Evolutionary conservation across 2,888 invertebrate genomes (phyloP), one percentile per base, ranked within the genome.

Genomic region (Leptinotarsa tumamoca): DNA sequence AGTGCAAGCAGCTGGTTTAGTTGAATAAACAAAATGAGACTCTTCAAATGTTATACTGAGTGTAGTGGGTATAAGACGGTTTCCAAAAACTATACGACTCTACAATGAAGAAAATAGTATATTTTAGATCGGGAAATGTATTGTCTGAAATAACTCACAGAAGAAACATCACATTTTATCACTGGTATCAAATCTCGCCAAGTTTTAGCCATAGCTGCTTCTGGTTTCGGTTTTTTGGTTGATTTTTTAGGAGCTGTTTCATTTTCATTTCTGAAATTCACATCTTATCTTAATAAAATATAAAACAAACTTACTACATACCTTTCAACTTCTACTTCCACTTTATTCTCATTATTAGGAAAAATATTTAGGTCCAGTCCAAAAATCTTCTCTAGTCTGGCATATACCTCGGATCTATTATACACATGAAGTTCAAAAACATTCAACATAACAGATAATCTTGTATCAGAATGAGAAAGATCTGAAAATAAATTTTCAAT

Each of bases 111-210:
- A 78, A 58, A 69, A 56, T 15, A 1, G 50, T 63, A 68, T 52
- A 70, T 66, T 51, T 49, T 1, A 50, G 66, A 69, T 68, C 51
- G 51, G 63, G 18, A 63, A 58, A 72, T 75, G 18, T 50, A 70
- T 33, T 63, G 13, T 3, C n/a, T 4, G 33, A 58, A 14, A 69
- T 27, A 51, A 89, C 91, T 90, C 87, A 93, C 93, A 51, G 96
- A 94, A 82, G 95, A 95, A 70, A 99, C 93, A 87, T 98, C 98
- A 80, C 97, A 91, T 90, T 98, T 98, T 78, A 98, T 98, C 72
- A 98, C 97, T 52, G 98, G 98, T 85, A 98, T 96, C 81, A 98
- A 92, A 90, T 98, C 98, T 79, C 98, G 91, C 98, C 98, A 98
- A 3, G 96, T 96, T 81, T 95, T 92, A 4, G 95, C 95, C 90